These are phyloP conservation scores for Pimephales promelas DNA, from an alignment of 2,113 vertebrate genomes.

Conservation along the genomic window DNA sequence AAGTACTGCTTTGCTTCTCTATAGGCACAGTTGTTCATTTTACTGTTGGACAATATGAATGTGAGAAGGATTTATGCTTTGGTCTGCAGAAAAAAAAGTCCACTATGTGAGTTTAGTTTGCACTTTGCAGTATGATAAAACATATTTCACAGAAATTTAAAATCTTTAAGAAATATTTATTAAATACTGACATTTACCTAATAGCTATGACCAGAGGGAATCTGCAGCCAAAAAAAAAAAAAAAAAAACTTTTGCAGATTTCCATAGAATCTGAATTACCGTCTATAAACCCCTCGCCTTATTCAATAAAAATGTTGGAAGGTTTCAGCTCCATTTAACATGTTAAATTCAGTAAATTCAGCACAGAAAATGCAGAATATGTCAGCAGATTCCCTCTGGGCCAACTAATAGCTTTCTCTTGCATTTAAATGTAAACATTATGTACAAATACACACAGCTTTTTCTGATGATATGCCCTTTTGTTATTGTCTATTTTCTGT, in stretches of 20 bases:
- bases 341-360: slow-evolving; percentile 4
- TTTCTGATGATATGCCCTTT: slow-evolving; percentile 52
- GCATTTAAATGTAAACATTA: slow-evolving; percentile 27
- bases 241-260: not conserved
- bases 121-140: not conserved
- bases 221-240: not conserved
- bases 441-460: slow-evolving; percentile 26
- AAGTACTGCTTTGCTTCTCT: not conserved
- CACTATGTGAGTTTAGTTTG: not conserved
- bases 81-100: not conserved
- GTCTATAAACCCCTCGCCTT: not conserved
- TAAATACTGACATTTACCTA: not conserved
- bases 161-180: not conserved
- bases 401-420: not conserved
- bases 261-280: not conserved
- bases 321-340: not conserved
- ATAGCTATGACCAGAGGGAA: not conserved
- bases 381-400: not conserved
- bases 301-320: not conserved
- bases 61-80: not conserved
- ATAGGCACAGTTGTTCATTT: not conserved
- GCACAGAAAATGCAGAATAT: not conserved
- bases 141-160: not conserved
- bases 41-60: not conserved
- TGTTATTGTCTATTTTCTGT: slow-evolving; percentile 52